Base-by-base conservation (phyloP, 2,888 invertebrate genomes). In the Nymphalis polychloros region DNA sequence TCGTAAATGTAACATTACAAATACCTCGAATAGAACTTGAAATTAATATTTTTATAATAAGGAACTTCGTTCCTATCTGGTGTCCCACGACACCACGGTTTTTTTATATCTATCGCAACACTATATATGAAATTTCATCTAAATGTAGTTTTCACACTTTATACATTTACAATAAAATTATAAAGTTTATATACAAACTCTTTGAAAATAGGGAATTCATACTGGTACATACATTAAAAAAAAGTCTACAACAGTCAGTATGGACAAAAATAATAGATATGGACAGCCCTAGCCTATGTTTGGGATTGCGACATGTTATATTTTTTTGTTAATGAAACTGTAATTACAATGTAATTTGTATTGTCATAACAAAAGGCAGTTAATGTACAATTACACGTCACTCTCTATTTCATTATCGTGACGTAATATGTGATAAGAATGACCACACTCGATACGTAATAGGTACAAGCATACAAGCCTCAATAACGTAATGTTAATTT, bases 341-440 rank as follows among this genome's bases (percentile, higher is more conserved):
- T 77, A 77, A 79, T 77, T 77, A 77, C 73, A 75, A 70, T 69
- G 70, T 72, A 71, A 72, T 59, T 68, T 62, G 72, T 76, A 72
- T 77, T 76, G 78, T 76, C 77, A 76, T 75, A 79, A 80, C 81
- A 81, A 81, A 81, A 79, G 77, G 72, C 74, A 73, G 74, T 78
- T 80, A 79, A 79, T 76, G 75, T 76, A 73, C 76, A 79, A 79
- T 79, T 78, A 77, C 68, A 73, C 71, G 74, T 75, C 76, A 79
- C 81, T 83, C 79, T 76, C 74, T 75, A 75, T 78, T 79, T 79
- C 77, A 76, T 77, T 79, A 69, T 16, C 47, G 57, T 68, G 69
- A 73, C 67, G 74, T 69, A 73, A 74, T 68, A 64, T 71, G 68
- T 72, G 70, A 72, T 72, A 70, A 70, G 57, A 64, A 63, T 55